Evolutionary conservation across 2,888 invertebrate genomes (phyloP), one percentile per base, ranked within the genome.

Genomic region (Hymenopus coronatus): DNA sequence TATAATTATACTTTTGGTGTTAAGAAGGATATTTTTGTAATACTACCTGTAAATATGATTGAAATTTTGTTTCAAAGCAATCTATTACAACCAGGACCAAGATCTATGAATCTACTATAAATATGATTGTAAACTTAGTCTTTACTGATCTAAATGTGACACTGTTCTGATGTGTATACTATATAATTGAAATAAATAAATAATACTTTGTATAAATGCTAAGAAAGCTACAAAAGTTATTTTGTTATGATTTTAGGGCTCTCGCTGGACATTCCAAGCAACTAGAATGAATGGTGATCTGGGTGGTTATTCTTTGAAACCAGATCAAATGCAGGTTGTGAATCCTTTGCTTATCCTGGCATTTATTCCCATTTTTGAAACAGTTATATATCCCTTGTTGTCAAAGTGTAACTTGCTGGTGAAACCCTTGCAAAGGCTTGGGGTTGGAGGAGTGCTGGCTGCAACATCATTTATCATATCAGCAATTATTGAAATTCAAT

Each of bases 311-410:
- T 94, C 95, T 0, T 93, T 98, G 28, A 96, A 98, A 91, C 98
- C 99, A 0, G 99, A 99, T 94, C 99, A 99, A 93, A 96, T 99
- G 96, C 98, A 98, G 94, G 97, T 98, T 89, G 93, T 98, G 3
- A 99, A 98, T 94, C 98, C 98, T 0, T 92, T 98, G 7, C 94
- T 98, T 81, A 97, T 98, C 91, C 93, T 99, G 30, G 88, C 96
- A 4, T 96, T 98, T 91, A 98, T 99, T 92, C 99, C 99, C 0
- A 92, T 97, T 0, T 98, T 97, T 92, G 96, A 97, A 93, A 95
- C 96, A 89, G 95, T 94, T 3, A 94, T 99, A 89, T 99, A 99
- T 93, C 98, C 98, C 0, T 92, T 96, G 0, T 93, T 98, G 88
- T 94, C 94, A 1, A 96, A 96, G 93, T 94, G 96, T 89, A 95